Evolutionary conservation across 2,113 vertebrate genomes (phyloP), one percentile per base, ranked within the genome.

Genomic region (Cochlearius cochlearius): DNA sequence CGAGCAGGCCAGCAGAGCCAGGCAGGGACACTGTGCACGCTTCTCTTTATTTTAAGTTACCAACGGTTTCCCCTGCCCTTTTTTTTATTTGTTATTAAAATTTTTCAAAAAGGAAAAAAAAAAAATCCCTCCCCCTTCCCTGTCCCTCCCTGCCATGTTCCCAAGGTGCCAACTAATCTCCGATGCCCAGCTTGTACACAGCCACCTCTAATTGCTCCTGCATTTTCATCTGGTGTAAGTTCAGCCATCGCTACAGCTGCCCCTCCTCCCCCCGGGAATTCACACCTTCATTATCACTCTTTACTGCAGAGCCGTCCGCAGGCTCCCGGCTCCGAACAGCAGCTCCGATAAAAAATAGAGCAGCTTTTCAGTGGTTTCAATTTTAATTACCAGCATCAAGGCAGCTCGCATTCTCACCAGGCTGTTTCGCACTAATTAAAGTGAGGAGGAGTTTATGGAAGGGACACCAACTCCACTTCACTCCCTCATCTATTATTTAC

Each of bases 261-360:
- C 98, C 98, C 98, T 97, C 98, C 97, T 98, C 98, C 98, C 98
- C 98, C 96, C 94, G 99, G 98, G 99, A 98, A 99, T 98, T 99
- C 98, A 98, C 99, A 99, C 99, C 99, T 99, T 99, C 99, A 99
- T 99, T 99, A 99, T 99, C 98, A 98, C 99, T 99, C 99, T 99
- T 99, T 99, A 99, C 99, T 99, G 98, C 98, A 98, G 98, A 99
- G 99, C 98, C 98, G 98, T 98, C 98, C 98, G 97, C 96, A 97
- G 98, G 98, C 98, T 98, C 98, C 98, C 98, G 81, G 98, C 98
- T 98, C 98, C 98, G 97, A 99, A 98, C 98, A 99, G 99, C 98
- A 98, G 98, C 98, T 97, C 98, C 98, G 98, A 99, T 99, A 99
- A 99, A 97, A 99, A 99, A 99, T 98, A 99, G 99, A 98, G 98